A percentile compares a stretch with the other conserved stretches of the same genome.
Evolutionary conservation across 2,888 invertebrate species (phyloP).

Genomic region (Geotrupes spiniger): DNA sequence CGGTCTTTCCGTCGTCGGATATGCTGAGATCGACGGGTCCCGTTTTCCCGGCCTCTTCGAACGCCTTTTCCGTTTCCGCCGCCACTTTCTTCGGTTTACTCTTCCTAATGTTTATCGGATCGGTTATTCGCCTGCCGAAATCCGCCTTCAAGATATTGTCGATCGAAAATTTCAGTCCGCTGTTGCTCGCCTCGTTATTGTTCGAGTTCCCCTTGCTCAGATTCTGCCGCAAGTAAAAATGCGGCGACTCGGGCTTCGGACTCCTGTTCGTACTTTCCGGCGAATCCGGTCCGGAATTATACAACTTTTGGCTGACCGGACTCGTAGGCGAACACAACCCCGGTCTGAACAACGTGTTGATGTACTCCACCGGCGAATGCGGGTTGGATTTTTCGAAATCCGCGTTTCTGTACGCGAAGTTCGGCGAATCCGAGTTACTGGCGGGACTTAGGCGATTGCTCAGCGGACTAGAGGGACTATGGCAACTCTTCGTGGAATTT

Average conservation of each 20-base stretch:
- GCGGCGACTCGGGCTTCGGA: slow-evolving; percentile 35
- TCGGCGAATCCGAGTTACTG: slow-evolving; percentile 40
- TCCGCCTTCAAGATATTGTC: slow-evolving; percentile 84
- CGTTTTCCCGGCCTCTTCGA: slow-evolving; percentile 38
- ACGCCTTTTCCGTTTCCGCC: slow-evolving; percentile 42
- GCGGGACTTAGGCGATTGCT: slow-evolving; percentile 42
- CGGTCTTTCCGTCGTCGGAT: slow-evolving; percentile 38
- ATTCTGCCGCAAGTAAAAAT: slow-evolving; percentile 40
- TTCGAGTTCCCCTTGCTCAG: slow-evolving; percentile 28
- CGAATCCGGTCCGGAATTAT: slow-evolving; percentile 37
- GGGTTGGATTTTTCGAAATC: slow-evolving; percentile 37
- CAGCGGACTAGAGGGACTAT: slow-evolving; percentile 35
- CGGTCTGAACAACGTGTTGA: slow-evolving; percentile 33
- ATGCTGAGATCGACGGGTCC: slow-evolving; percentile 49
- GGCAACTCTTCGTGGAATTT: slow-evolving; percentile 31
- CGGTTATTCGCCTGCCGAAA: slow-evolving; percentile 71
- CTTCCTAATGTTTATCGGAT: slow-evolving; percentile 65
- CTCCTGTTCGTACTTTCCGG: slow-evolving; percentile 33
- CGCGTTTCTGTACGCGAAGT: slow-evolving; percentile 32
- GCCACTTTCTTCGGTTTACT: slow-evolving; percentile 37
- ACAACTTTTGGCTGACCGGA: slow-evolving; percentile 28
- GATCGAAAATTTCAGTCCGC: slow-evolving; percentile 76
- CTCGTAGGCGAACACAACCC: slow-evolving; percentile 34
- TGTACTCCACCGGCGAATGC: slow-evolving; percentile 34
- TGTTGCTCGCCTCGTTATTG: slow-evolving; percentile 40